phyloP scores from a whole-genome alignment of 2,113 vertebrate species.

The Takifugu bimaculatus region DNA sequence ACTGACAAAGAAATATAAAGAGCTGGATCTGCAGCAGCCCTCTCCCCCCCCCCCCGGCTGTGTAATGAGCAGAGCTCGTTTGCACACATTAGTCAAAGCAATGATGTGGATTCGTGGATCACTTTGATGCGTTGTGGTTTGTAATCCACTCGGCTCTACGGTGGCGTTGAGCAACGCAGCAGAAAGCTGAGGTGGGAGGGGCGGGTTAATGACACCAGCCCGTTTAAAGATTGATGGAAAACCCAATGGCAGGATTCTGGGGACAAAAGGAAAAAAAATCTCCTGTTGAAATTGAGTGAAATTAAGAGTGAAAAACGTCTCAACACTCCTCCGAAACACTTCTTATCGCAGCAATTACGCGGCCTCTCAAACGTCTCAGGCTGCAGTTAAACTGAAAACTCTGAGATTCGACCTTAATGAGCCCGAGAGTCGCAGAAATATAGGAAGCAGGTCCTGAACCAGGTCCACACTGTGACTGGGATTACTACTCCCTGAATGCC shows the following conservation, averaged over 20 bases:
- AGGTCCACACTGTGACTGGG: constrained; percentile 28
- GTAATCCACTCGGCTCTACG: constrained; percentile 13
- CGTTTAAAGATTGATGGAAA: background rate
- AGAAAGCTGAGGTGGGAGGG: background rate
- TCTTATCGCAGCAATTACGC: constrained; percentile 53
- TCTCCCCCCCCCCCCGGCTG: constrained; percentile 30
- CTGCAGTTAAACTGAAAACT: constrained; percentile 40
- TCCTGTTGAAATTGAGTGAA: constrained; percentile 12
- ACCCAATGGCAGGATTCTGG: background rate
- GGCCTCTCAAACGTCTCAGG: constrained; percentile 30
- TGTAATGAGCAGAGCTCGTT: constrained; percentile 30
- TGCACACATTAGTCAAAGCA: constrained; percentile 49
- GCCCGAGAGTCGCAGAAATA: background rate
- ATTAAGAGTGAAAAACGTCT: constrained; percentile 9
- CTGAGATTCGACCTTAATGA: constrained; percentile 48
- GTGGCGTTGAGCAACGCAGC: constrained; percentile 1
- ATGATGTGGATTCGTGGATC: constrained; percentile 46
- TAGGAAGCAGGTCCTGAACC: constrained; percentile 1
- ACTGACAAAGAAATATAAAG: no score
- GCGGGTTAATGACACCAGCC: constrained; percentile 18
- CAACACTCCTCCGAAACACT: constrained; percentile 34
- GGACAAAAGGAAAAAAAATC: background rate
- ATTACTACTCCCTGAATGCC: no score
- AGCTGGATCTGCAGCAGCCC: background rate
- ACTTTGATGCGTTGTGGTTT: constrained; percentile 63